phyloP scores from a whole-genome alignment of 2,113 vertebrate genomes.

The Haemorhous mexicanus region DNA sequence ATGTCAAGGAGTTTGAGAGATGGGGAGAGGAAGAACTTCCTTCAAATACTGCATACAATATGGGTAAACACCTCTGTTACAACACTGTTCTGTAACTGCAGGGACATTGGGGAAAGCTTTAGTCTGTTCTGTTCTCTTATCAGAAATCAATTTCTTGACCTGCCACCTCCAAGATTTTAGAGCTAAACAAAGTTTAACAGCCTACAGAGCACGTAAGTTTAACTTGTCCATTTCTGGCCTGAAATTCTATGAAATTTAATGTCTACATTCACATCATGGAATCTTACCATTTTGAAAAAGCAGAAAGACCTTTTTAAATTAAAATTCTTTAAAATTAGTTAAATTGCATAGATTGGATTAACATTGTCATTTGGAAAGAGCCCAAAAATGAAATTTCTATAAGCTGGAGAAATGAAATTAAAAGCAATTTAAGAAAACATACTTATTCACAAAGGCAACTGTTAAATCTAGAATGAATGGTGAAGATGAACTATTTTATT shows the following conservation, averaged over 20 bases:
- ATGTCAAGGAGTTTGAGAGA: neutral
- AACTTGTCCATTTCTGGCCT: neutral
- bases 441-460: neutral
- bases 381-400: neutral
- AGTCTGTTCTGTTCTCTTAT: neutral
- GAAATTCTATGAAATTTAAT: neutral
- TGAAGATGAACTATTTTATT: neutral
- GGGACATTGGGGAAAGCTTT: neutral
- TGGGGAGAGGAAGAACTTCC: neutral
- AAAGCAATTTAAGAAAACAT: neutral
- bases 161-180: neutral
- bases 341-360: neutral
- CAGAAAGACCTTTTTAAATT: neutral
- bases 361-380: neutral
- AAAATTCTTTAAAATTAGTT: neutral
- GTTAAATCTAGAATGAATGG: neutral
- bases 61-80: neutral
- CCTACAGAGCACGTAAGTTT: neutral
- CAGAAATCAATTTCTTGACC: neutral
- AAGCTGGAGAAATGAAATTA: neutral
- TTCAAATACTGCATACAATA: neutral
- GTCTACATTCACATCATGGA: neutral
- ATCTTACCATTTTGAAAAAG: neutral
- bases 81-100: neutral
- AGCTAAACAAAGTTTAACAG: neutral